Percentiles rank a stretch among this genome's conserved stretches.
Evolutionary conservation across 2,888 invertebrate species (phyloP).

Genomic region (Caenorhabditis sulstoni): DNA sequence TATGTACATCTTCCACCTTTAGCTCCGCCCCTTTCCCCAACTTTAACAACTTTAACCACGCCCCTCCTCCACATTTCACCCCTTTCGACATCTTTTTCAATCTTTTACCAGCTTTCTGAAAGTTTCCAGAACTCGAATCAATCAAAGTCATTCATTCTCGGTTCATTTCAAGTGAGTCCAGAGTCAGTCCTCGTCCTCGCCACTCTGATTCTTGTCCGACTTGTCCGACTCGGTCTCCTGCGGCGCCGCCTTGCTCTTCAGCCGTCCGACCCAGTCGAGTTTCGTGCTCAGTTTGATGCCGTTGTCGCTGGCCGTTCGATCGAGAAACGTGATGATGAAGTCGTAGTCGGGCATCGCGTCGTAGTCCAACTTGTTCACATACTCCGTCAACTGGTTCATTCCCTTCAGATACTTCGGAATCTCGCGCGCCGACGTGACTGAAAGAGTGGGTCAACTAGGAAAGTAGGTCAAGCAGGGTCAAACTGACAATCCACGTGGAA

Average conservation of each 20-base stretch:
- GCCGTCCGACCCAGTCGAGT: conserved; percentile 57
- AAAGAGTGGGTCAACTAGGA: no score
- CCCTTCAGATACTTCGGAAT: conserved; percentile 11
- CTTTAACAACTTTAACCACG: no score
- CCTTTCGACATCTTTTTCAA: no score
- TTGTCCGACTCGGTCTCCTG: conserved; percentile 18
- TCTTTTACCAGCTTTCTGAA: no score
- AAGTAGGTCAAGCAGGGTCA: no score
- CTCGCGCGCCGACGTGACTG: neutral
- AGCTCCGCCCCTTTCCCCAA: no score
- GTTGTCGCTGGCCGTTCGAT: conserved; percentile 32
- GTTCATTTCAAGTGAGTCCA: no score
- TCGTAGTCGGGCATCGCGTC: conserved; percentile 51
- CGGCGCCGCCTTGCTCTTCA: conserved; percentile 49
- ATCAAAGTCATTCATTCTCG: no score
- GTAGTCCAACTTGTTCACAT: conserved; percentile 52
- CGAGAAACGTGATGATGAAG: conserved; percentile 34
- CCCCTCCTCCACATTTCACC: no score
- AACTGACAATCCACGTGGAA: conserved; percentile 14
- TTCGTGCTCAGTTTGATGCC: conserved; percentile 36
- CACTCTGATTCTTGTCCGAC: conserved; percentile 24
- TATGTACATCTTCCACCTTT: no score
- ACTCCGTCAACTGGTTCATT: conserved; percentile 12
- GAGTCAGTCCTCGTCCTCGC: conserved; percentile 4
- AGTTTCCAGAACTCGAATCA: no score